Conservation (phyloP, 2,113 vertebrate species). For the Monarcha castaneiventris region DNA sequence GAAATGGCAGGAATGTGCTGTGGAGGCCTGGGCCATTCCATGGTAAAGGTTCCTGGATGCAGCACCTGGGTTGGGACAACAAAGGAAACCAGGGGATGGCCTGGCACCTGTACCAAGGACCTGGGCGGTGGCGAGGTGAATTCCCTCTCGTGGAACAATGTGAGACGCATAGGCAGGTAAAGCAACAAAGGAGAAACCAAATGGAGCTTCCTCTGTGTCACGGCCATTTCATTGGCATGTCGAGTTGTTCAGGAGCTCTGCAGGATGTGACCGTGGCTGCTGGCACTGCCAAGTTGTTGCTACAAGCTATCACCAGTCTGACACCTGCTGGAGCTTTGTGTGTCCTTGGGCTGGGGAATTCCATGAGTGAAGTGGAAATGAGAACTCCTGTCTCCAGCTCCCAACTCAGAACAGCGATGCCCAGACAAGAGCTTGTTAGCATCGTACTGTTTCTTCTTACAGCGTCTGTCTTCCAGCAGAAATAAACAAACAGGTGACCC, state of each 20-base stretch:
- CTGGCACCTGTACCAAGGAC: background rate
- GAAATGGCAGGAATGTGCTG: background rate
- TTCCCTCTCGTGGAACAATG: accelerated
- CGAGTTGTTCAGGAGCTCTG: background rate
- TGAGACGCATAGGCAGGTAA: background rate
- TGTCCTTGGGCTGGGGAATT: background rate
- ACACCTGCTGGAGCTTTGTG: background rate
- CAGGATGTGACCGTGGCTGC: background rate
- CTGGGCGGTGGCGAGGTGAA: background rate
- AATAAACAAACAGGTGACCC: background rate
- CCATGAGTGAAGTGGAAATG: background rate
- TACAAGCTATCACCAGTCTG: background rate
- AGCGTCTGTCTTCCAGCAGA: background rate
- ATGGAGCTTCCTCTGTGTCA: background rate
- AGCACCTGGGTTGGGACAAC: background rate
- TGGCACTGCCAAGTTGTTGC: background rate
- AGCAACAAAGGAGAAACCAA: background rate
- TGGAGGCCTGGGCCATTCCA: accelerated
- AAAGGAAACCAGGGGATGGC: background rate
- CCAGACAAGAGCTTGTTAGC: background rate
- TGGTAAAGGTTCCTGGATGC: background rate
- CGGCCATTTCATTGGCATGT: accelerated
- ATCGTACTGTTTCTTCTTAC: background rate
- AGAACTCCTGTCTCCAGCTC: background rate
- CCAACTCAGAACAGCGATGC: background rate